Base-by-base conservation (phyloP, 2,888 invertebrate genomes). In the Lithosia quadra region DNA sequence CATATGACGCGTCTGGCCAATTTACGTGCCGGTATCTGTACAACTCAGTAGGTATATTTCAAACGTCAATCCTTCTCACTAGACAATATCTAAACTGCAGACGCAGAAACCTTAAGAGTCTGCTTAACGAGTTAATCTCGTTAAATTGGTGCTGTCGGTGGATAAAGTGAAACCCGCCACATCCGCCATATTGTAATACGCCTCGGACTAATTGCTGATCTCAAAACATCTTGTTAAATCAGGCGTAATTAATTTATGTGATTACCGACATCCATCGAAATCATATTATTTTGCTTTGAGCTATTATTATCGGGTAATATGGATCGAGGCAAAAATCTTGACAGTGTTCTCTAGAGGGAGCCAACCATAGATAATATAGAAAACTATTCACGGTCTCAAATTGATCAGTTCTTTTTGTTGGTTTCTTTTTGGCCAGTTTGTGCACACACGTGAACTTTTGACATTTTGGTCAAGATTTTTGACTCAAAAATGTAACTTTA, bases 71-170 rank as follows among this genome's bases (percentile, higher is more conserved):
- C n/a, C 33, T 33, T 8, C 18, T 8, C 8, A 63, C 7, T n/a
- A 53, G 33, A 22, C 10, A 24, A 13, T 28, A 34, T n/a, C 39
- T 18, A 57, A 62, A 57, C 28, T 53, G 67, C 56, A 57, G 39
- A 62, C 62, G 10, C 53, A 21, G 21, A 56, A 13, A 53, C 5
- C 21, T 56, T 43, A 11, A 61, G 10, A 39, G 33, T 39, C n/a
- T 34, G 36, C 39, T 56, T 56, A 62, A 43, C 57, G 43, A 56
- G 33, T 63, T 22, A 62, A 57, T 56, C 28, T 67, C 39, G 43
- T 56, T 24, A 15, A 43, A 39, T 58, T 65, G 33, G 33, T 56
- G 43, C 33, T 67, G 57, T 43, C 61, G 9, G 62, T 43, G 67
- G 28, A 61, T 57, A 28, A 57, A 28, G 43, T 22, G 21, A 67